phyloP scores from a whole-genome alignment of 1,140 invertebrate species.

The Temnothorax curvispinosus region DNA sequence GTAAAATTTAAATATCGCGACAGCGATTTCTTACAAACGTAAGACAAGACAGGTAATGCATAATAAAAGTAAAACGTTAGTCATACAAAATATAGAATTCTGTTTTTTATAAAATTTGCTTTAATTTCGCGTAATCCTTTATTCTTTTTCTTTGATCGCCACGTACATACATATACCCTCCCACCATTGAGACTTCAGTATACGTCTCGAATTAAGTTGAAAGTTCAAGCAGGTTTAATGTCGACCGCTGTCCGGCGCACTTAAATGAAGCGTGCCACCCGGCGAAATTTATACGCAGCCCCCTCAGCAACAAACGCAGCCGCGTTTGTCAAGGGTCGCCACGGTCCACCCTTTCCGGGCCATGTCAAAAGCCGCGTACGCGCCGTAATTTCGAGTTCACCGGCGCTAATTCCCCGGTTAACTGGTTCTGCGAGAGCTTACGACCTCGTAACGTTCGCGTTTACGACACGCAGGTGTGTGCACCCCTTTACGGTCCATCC shows the following conservation, averaged over 20 bases:
- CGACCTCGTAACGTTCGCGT: slow-evolving; percentile 58
- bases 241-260: slow-evolving; percentile 32
- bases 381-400: slow-evolving; percentile 53
- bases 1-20: neutral
- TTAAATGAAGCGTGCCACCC: slow-evolving; percentile 56
- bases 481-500: slow-evolving; percentile 62
- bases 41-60: no score
- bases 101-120: neutral
- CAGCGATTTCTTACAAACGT: neutral
- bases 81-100: neutral
- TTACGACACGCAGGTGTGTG: slow-evolving; percentile 72
- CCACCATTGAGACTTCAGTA: neutral
- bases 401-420: slow-evolving; percentile 75
- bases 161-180: neutral
- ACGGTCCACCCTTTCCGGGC: slow-evolving; percentile 19
- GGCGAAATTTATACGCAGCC: slow-evolving; percentile 44
- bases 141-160: neutral
- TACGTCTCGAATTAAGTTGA: slow-evolving; percentile 19
- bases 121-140: neutral
- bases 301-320: slow-evolving; percentile 9
- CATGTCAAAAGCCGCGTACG: slow-evolving; percentile 54
- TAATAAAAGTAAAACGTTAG: neutral
- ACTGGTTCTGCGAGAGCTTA: slow-evolving; percentile 67
- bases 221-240: slow-evolving; percentile 39
- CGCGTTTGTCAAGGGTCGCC: slow-evolving; percentile 47